Base-by-base conservation (phyloP, 2,888 invertebrate species). In the Laspeyria flexula region DNA sequence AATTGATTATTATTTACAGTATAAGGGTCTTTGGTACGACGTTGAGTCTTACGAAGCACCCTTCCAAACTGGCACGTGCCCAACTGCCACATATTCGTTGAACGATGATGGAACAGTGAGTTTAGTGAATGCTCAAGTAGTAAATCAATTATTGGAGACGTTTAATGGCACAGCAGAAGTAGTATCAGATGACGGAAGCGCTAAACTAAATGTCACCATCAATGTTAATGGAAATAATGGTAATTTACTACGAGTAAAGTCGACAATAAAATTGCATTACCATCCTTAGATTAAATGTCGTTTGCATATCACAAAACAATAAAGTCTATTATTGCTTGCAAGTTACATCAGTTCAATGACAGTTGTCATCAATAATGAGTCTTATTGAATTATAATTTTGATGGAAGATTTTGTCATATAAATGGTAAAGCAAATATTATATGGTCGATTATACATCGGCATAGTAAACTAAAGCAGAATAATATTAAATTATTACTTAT, bases 61-160 rank as follows among this genome's bases (percentile, higher is more conserved):
- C 0, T 88, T 86, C 81, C 87, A 89, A 72, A 65, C 57, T 3
- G 89, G 89, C 6, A 81, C 83, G 0, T 90, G 91, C 39, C 76
- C 79, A 1, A 82, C 71, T 0, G 88, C 88, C 1, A 59, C 46
- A 0, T 90, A 90, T 60, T 65, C 67, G 1, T 57, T 76, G 0
- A 74, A 75, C n/a, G 41, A 47, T 1, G 61, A 53, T 12, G 75
- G 73, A 4, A 47, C 59, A 18, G 79, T 90, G 0, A 53, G 60
- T 1, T 85, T 90, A 0, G 67, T 69, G 52, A 90, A 88, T 60
- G 86, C 85, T 0, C 83, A 89, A 71, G 85, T 91, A 0, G 59
- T 84, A 1, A 63, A 76, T 6, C 83, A 81, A 44, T 71, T 74
- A 2, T 60, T 85, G 5, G 79, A 85, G 46, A 75, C 71, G 0